Evolutionary conservation across 2,113 vertebrate genomes (phyloP).

Genomic region (Salvelinus alpinus): DNA sequence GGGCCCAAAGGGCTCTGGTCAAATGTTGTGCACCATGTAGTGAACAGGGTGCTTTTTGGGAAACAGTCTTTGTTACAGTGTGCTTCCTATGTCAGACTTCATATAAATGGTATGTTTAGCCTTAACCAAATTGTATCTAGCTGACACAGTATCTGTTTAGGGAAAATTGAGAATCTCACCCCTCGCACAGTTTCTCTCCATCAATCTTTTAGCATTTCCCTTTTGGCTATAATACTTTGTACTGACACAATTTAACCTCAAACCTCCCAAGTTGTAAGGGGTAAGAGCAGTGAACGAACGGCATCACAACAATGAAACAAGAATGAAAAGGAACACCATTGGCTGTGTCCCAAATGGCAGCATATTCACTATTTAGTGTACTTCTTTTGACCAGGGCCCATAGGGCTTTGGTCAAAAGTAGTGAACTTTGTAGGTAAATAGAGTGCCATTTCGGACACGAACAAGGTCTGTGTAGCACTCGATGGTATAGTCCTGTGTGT

Average conservation of each 20-base stretch:
- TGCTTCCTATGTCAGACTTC: conserved; percentile 36
- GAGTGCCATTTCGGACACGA: too few species aligned
- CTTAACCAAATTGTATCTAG: conserved; percentile 54
- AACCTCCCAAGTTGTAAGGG: conserved; percentile 47
- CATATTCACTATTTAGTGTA: too few species aligned
- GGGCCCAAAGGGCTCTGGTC: too few species aligned
- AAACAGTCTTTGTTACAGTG: background rate
- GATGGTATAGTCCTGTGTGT: background rate
- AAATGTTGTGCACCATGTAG: too few species aligned
- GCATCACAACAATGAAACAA: conserved; percentile 8
- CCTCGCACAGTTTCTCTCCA: conserved; percentile 62
- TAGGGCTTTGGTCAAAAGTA: too few species aligned
- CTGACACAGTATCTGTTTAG: conserved; percentile 59
- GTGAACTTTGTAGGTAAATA: too few species aligned
- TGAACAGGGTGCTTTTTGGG: too few species aligned
- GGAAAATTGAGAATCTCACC: conserved; percentile 67
- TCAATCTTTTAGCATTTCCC: conserved; percentile 75
- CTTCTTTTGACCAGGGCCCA: too few species aligned
- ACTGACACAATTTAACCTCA: conserved; percentile 67
- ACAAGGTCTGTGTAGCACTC: background rate
- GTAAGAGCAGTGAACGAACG: conserved; percentile 11
- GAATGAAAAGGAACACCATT: background rate
- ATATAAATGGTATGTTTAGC: conserved; percentile 55
- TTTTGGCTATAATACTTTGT: conserved; percentile 72
- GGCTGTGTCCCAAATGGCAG: too few species aligned